Percentiles rank a stretch among this genome's conserved stretches.
Conservation (phyloP, 2,888 invertebrate species). For the Drosophila setosimentum region DNA sequence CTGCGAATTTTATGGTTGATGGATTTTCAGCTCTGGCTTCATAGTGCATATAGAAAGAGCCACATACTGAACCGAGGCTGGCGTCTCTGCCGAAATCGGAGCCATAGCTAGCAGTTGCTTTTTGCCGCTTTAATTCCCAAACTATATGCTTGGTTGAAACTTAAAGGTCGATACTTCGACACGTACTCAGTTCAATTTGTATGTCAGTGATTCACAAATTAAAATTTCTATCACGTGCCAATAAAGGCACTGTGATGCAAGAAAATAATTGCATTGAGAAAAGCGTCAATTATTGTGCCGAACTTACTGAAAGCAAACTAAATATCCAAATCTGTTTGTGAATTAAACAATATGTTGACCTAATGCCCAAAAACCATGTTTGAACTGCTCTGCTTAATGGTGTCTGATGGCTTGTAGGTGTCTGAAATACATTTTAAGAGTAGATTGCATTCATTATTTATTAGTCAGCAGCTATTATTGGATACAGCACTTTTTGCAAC, state of each 20-base stretch:
- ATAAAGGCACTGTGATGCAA: conserved; percentile 32
- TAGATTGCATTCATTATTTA: background rate
- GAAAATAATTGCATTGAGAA: conserved; percentile 23
- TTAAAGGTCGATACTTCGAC: conserved; percentile 62
- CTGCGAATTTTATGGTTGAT: conserved; percentile 80
- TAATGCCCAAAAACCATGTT: too few species aligned
- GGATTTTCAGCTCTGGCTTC: conserved; percentile 69
- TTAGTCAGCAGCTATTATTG: background rate
- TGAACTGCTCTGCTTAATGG: background rate
- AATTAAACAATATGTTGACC: background rate
- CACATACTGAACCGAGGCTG: conserved; percentile 21
- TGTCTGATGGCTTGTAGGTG: background rate
- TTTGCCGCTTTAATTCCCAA: conserved; percentile 48
- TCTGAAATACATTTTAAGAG: background rate
- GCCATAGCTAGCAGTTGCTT: conserved; percentile 9
- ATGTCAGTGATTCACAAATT: conserved; percentile 51
- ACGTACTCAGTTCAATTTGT: conserved; percentile 72
- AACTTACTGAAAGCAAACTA: conserved; percentile 2
- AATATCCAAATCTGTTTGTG: conserved; percentile 24
- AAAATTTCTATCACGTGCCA: conserved; percentile 54
- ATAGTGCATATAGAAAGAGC: conserved; percentile 33
- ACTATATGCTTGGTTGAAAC: conserved; percentile 38
- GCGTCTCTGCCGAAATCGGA: background rate
- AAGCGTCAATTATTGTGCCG: conserved; percentile 10
- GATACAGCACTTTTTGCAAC: background rate